Evolutionary conservation across 2,113 vertebrate species (phyloP), one percentile per base, ranked within the genome.

Genomic region (Channa maculata): DNA sequence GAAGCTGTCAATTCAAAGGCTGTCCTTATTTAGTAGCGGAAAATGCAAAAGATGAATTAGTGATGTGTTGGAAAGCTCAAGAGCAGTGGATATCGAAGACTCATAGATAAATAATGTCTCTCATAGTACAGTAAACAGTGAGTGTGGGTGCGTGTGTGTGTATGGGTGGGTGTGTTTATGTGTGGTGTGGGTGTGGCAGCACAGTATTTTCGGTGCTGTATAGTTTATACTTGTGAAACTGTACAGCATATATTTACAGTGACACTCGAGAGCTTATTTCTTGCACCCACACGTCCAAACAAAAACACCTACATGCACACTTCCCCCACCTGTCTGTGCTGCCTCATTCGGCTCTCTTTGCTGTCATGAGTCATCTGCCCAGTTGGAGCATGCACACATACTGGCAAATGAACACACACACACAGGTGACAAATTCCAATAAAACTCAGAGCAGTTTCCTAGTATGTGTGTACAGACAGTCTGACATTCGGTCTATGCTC

Each of bases 401-500:
- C 58, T 51, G 34, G 48, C 14, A 24, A 45, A 66, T 63, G 59
- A 34, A 37, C 8, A 36, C n/a, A 14, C 24, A 41, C 9, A 68
- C 44, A 57, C 55, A 48, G 57, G 71, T 86, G 80, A 88, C 52
- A 82, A 55, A 88, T 79, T 81, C 72, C 61, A 85, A 69, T 85
- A 80, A 77, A 81, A 70, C 81, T 85, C 71, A 59, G 50, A 85
- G 82, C 80, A 72, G 65, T 83, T 89, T 88, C 69, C 75, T 74
- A 71, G 63, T 50, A 39, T 76, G 80, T 81, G 65, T 74, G 68
- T 73, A 85, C 77, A 85, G 86, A 85, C 88, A 74, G 79, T 80
- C 82, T 92, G 90, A 88, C 86, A 91, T 89, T 87, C 89, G 87
- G 77, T 80, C 74, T 38, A 38, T 67, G 74, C 84, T 80, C 78